A percentile compares a stretch with the other conserved stretches of the same genome.
These are phyloP conservation scores for Carlito syrichta DNA, from an alignment of 2,113 vertebrate genomes.

Conservation along the genomic window DNA sequence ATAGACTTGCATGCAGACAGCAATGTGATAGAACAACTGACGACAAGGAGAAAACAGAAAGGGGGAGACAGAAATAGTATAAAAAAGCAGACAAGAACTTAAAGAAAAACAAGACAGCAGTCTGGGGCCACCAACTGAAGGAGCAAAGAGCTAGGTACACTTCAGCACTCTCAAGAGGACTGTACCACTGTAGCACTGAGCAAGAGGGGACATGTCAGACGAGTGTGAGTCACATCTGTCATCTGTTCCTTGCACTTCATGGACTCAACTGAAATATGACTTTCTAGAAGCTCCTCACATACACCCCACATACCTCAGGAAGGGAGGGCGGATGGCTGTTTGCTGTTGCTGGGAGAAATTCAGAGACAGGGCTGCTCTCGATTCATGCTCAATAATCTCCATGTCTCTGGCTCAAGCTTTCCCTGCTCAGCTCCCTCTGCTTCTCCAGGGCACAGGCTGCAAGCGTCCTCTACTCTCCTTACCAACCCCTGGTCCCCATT, in stretches of 20 bases:
- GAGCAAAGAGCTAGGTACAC: not conserved
- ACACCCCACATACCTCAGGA: not conserved
- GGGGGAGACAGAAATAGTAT: slow-evolving; percentile 55
- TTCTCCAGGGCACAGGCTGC: not conserved
- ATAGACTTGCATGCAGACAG: slow-evolving; percentile 65
- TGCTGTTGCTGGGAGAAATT: not conserved
- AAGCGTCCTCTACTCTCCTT: not conserved
- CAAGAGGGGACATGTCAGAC: not conserved
- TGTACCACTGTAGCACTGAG: not conserved
- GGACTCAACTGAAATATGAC: not conserved
- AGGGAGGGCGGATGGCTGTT: not conserved
- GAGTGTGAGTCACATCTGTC: not conserved
- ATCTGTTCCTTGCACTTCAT: not conserved
- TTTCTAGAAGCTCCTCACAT: not conserved
- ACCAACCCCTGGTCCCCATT: too few relatives aligned
- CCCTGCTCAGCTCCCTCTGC: not conserved
- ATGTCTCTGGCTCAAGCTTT: not conserved
- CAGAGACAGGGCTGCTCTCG: not conserved
- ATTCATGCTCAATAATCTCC: not conserved
- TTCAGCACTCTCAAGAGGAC: not conserved
- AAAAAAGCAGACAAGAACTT: slow-evolving; percentile 59
- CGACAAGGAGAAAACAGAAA: slow-evolving; percentile 57
- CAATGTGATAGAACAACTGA: slow-evolving; percentile 63
- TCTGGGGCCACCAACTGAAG: slow-evolving; percentile 14
- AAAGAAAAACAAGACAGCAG: slow-evolving; percentile 60